Evolutionary conservation across 1,140 invertebrate genomes (phyloP), one percentile per base, ranked within the genome.

Genomic region (Metopolophium dirhodum): DNA sequence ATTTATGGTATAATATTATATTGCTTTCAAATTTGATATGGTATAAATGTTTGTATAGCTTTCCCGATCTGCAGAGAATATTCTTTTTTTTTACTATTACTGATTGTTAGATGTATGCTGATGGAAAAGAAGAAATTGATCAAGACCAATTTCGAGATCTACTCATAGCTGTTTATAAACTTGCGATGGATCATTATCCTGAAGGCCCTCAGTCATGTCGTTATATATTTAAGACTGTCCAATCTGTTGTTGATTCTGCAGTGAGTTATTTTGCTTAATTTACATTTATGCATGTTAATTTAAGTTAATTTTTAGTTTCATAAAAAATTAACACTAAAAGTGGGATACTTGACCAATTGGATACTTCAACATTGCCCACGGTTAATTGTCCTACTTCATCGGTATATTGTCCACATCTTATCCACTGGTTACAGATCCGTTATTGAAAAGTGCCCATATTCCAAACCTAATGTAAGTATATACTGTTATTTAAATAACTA

Each of bases 311-410:
- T 95, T 94, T 90, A 96, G 96, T 98, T 98, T 95, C 97, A 98
- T 95, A 96, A 96, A 45, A 98, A 98, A 95, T 96, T 96, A 86
- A 96, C 95, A 82, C 96, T 98, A 94, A 97, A 97, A 49, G 95
- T 96, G 0, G 96, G 96, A 94, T 98, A 96, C 94, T 96, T 98
- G 47, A 96, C 96, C 57, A 97, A 97, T 95, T 98, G 98, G 98
- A 95, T 98, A 30, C 96, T 96, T 94, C 96, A 97, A 94, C 97
- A 98, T 95, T 97, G 97, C 94, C 97, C 97, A 41, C 95, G 97
- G 86, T 95, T 98, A 35, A 96, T 98, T 23, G 95, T 97, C 35
- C 96, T 97, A 1, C 95, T 98, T n/a, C 98, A 98, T 95, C 96
- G 97, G 95, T 97, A 96, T 95, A 96, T 97, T 93, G 96, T 98